phyloP scores from a whole-genome alignment of 1,140 invertebrate genomes.

The Drosophila navojoa region DNA sequence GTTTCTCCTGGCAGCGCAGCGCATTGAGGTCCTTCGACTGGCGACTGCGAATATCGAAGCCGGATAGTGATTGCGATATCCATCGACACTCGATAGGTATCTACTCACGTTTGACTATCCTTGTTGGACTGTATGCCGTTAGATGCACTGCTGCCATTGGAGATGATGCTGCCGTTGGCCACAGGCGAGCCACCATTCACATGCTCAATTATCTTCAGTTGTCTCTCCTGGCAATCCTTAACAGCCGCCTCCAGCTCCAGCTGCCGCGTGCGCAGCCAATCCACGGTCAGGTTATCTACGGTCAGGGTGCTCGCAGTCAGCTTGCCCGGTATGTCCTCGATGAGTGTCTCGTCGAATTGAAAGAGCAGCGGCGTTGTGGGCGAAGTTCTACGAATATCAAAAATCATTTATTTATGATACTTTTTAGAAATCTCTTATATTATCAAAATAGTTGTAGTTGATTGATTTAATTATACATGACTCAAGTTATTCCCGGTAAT shows the following conservation, averaged over 20 bases:
- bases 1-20: constrained; percentile 91
- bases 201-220: constrained; percentile 85
- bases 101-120: constrained; percentile 72
- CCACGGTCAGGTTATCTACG: constrained; percentile 95
- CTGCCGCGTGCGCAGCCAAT: constrained; percentile 91
- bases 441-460: too few relatives aligned
- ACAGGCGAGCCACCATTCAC: constrained; percentile 75
- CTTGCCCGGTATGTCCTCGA: constrained; percentile 92
- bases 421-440: background rate
- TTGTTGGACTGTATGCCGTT: constrained; percentile 84
- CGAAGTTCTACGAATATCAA: constrained; percentile 86
- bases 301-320: constrained; percentile 92
- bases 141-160: constrained; percentile 82
- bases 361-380: constrained; percentile 90
- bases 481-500: too few relatives aligned
- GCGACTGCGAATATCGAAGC: constrained; percentile 47
- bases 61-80: background rate
- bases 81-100: background rate
- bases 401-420: background rate
- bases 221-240: constrained; percentile 88
- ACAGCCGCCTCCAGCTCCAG: constrained; percentile 90
- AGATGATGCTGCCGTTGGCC: constrained; percentile 81
- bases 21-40: constrained; percentile 85
- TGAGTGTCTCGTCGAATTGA: constrained; percentile 92
- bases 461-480: too few relatives aligned